Evolutionary conservation across 2,888 invertebrate genomes (phyloP).

Genomic region (Cosmopolites sordidus): DNA sequence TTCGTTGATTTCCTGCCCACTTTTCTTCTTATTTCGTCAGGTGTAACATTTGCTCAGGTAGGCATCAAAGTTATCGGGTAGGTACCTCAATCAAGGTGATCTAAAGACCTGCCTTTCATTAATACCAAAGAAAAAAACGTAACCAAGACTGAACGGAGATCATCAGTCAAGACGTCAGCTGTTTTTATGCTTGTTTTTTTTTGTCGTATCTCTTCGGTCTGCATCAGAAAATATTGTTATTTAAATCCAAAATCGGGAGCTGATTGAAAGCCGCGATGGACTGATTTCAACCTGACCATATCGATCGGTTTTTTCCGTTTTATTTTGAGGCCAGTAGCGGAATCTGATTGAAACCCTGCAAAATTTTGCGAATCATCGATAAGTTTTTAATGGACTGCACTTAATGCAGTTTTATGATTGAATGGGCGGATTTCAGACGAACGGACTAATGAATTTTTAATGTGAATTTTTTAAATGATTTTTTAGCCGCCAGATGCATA

Average conservation of each 20-base stretch:
- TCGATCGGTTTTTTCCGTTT: neutral
- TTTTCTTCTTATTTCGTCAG: slow-evolving; percentile 16
- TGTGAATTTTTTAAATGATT: too few relatives aligned
- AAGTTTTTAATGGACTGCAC: neutral
- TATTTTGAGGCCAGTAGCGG: neutral
- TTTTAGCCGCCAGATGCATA: too few relatives aligned
- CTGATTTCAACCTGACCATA: slow-evolving; percentile 4
- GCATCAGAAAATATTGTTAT: slow-evolving; percentile 9
- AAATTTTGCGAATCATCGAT: neutral
- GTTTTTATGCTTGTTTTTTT: neutral
- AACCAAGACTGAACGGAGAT: slow-evolving; percentile 3
- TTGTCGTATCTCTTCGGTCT: slow-evolving; percentile 7
- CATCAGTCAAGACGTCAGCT: slow-evolving; percentile 12
- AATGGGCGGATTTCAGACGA: neutral
- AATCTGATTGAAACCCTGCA: neutral
- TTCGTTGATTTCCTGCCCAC: neutral
- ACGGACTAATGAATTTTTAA: too few relatives aligned
- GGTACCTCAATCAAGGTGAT: slow-evolving; percentile 11
- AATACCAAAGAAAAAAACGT: slow-evolving; percentile 7
- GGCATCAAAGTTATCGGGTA: slow-evolving; percentile 22
- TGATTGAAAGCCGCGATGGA: slow-evolving; percentile 11
- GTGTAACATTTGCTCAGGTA: slow-evolving; percentile 22
- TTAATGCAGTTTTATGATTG: neutral
- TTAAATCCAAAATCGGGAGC: slow-evolving; percentile 6
- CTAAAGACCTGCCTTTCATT: slow-evolving; percentile 13